Percentiles rank a stretch among this genome's conserved stretches.
phyloP scores from a whole-genome alignment of 2,113 vertebrate genomes.

The Rhinopomastus cyanomelas region DNA sequence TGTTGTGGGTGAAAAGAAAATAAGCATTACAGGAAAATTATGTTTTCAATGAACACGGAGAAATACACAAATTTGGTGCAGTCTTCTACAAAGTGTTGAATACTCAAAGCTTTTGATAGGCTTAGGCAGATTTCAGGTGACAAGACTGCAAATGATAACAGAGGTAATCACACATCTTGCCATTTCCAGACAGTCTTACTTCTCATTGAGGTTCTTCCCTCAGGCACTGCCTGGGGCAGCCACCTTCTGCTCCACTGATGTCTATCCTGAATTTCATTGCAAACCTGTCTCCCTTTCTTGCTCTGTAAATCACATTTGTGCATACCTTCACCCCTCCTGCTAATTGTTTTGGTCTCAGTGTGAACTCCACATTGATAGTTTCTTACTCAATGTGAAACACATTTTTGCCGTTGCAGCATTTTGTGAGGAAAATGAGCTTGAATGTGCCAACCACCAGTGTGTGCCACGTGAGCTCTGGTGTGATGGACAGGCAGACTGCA shows the following conservation, averaged over 20 bases:
- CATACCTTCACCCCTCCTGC: neutral
- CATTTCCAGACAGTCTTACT: neutral
- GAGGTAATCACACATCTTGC: neutral
- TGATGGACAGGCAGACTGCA: slow-evolving; percentile 86
- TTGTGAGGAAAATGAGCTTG: slow-evolving; percentile 84
- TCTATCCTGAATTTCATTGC: neutral
- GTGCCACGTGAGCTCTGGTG: slow-evolving; percentile 89
- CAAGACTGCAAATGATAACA: neutral
- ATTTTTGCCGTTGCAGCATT: slow-evolving; percentile 75
- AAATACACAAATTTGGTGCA: neutral
- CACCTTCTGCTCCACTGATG: neutral
- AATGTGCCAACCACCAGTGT: slow-evolving; percentile 90
- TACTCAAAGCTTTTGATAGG: neutral
- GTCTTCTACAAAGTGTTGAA: neutral
- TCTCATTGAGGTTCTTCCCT: neutral
- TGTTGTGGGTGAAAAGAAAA: neutral
- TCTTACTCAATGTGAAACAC: neutral
- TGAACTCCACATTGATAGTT: neutral
- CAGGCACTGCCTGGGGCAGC: neutral
- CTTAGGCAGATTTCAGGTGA: neutral
- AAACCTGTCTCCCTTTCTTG: neutral
- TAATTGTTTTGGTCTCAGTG: neutral
- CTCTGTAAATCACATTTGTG: neutral
- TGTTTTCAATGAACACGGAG: neutral
- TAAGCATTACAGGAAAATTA: neutral